Percentiles rank a stretch among this genome's conserved stretches.
Evolutionary conservation across 2,888 invertebrate species (phyloP).

Genomic region (Ommatoiulus sabulosus): DNA sequence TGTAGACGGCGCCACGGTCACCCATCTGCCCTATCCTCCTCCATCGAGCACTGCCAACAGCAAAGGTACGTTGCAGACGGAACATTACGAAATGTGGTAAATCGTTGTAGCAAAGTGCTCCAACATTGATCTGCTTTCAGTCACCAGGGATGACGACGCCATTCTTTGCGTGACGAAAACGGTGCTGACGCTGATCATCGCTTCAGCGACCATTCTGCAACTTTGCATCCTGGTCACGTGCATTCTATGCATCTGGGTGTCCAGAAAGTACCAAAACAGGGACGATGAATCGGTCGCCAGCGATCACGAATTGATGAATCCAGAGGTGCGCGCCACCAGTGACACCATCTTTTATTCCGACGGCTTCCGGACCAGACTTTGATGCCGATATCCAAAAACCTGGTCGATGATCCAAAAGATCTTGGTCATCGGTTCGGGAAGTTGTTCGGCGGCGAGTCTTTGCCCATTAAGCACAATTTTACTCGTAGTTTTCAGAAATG

Average conservation of each 20-base stretch:
- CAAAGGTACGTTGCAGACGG: not conserved
- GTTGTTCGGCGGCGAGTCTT: not conserved
- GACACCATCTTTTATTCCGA: conserved; percentile 52
- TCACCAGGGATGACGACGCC: conserved; percentile 46
- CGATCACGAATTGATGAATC: conserved; percentile 45
- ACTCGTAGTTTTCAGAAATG: not conserved
- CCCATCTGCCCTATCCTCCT: conserved; percentile 31
- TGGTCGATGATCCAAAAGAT: not conserved
- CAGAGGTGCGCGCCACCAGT: not conserved
- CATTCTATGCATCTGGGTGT: conserved; percentile 59
- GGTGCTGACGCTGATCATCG: conserved; percentile 48
- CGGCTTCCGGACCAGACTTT: conserved; percentile 49
- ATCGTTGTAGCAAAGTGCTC: not conserved
- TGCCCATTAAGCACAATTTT: not conserved
- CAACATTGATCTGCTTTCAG: conserved; percentile 1
- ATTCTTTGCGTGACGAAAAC: conserved; percentile 54
- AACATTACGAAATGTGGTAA: not conserved
- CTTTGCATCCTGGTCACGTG: conserved; percentile 59
- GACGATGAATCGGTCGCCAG: conserved; percentile 48
- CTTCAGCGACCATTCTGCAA: conserved; percentile 57
- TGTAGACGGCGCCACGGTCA: conserved; percentile 61
- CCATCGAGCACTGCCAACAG: conserved; percentile 27
- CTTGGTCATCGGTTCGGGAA: not conserved
- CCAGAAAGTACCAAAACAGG: conserved; percentile 45
- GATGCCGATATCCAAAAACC: not conserved